Conservation (phyloP, 2,888 invertebrate genomes). For the Philopedon plagiatum region DNA sequence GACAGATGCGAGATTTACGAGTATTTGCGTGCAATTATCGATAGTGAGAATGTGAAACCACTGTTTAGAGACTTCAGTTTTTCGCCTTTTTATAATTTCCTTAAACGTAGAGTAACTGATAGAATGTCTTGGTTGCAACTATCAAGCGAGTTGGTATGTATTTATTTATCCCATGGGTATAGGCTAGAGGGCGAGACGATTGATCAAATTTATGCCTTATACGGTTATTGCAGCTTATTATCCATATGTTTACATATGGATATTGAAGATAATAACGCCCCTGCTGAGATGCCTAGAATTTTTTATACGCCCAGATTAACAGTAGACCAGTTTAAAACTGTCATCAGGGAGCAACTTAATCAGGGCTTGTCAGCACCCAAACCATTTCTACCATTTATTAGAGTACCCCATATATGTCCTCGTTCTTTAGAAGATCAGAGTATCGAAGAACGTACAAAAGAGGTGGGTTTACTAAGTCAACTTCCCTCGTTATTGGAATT, state of each 20-base stretch:
- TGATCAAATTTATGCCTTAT: conserved; percentile 47
- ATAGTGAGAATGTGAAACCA: conserved; percentile 54
- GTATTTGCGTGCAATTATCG: conserved; percentile 55
- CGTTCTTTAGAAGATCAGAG: too few species aligned
- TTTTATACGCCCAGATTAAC: conserved; percentile 50
- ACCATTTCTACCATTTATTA: conserved; percentile 22
- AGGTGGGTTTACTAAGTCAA: conserved; percentile 2
- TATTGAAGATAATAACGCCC: conserved; percentile 37
- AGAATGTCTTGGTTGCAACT: conserved; percentile 44
- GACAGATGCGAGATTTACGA: conserved; percentile 47
- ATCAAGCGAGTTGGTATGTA: conserved; percentile 48
- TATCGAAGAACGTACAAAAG: conserved; percentile 18
- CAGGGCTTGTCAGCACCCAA: not conserved
- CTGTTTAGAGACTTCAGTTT: conserved; percentile 47
- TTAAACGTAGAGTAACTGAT: conserved; percentile 50
- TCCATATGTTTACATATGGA: conserved; percentile 54
- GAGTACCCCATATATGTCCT: conserved; percentile 6
- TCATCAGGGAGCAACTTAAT: not conserved
- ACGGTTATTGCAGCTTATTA: conserved; percentile 52
- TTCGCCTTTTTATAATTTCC: conserved; percentile 46
- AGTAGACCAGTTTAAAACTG: conserved; percentile 30
- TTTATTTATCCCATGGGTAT: conserved; percentile 51
- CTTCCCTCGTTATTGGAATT: conserved; percentile 59
- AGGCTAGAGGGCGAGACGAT: conserved; percentile 41
- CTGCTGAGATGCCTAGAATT: conserved; percentile 50